Evolutionary conservation across 2,888 invertebrate species (phyloP), one percentile per base, ranked within the genome.

Genomic region (Drosophila prolongata): DNA sequence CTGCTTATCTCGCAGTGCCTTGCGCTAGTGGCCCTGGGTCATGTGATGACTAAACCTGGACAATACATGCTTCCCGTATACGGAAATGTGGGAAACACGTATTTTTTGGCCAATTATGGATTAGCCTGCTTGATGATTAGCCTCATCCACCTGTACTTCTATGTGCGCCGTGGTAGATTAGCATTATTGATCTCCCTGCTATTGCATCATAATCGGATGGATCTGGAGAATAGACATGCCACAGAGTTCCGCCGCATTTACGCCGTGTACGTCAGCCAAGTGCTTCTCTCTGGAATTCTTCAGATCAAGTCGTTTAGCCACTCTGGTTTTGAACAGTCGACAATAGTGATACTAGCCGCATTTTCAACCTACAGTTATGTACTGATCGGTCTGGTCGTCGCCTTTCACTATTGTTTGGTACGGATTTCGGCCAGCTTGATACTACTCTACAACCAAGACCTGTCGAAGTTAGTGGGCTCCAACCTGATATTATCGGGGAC

Each of bases 51-150:
- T 0, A 38, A 1, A 10, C 68, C 78, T 2, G 19, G 54, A 3
- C 19, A 6, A 1, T 74, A 76, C 47, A 19, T 6, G 11, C 1
- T 84, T 1, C 43, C 47, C 0, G 0, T 47, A 0, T 71, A 89
- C 38, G 67, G 60, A n/a, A n/a, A 34, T 3, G 85, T 86, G 6
- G 90, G 88, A 1, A 88, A 86, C 46, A 74, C 70, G 1, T 82
- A 82, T 64, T 67, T 79, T 8, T 2, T 58, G 9, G 24, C 78
- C 3, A 59, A 73, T 8, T 77, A 71, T 35, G 65, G 58, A 1
- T 11, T 69, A n/a, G 44, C 61, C 56, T 89, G 89, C 47, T 9
- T 84, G 2, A 34, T 64, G 10, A 54, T 87, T 24, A 70, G 79
- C 2, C 11, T 78, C 0, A 14, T 86, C 1, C 75, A 82, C 40